Evolutionary conservation across 2,113 vertebrate genomes (phyloP), one percentile per base, ranked within the genome.

Genomic region (Girardinichthys multiradiatus): DNA sequence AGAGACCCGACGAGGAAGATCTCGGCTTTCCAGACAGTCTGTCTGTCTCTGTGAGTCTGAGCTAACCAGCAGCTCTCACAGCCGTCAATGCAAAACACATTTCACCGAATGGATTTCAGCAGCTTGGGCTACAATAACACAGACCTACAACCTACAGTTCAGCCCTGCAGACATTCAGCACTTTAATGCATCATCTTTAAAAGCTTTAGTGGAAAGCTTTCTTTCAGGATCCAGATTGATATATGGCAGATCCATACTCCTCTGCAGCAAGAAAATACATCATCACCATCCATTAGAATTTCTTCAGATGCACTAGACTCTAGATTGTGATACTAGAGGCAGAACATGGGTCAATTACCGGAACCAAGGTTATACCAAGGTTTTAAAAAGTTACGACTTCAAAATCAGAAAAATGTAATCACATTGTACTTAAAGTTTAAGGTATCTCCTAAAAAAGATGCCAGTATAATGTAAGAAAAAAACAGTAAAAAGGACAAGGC

Each of bases 21-120:
- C 57, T 62, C 68, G 26, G 59, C 76, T 72, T 80, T 76, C 66
- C 76, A 86, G 84, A 85, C 84, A 61, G 6, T 54, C 72, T 63
- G 66, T 72, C 79, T 83, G 74, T 82, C 35, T 8, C 35, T 8
- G 14, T 45, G 82, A 78, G 68, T 64, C 72, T 57, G 57, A 76
- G 10, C 74, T 72, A 39, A 84, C 68, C 51, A 24, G 80, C 1
- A 42, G 67, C 75, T 79, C 72, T 72, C 64, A 68, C 31, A 42
- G 28, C 70, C 70, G 88, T 92, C 90, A 77, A 91, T 92, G 72
- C 82, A 82, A 92, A 92, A 82, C 79, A 21, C 74, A 76, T 90
- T 83, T 39, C 26, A 14, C 72, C 68, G 62, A 73, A 81, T 77
- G 66, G 86, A 75, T 82, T 70, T 70, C 27, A 28, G 80, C 54